phyloP scores from a whole-genome alignment of 2,113 vertebrate species.

The Esox niger region DNA sequence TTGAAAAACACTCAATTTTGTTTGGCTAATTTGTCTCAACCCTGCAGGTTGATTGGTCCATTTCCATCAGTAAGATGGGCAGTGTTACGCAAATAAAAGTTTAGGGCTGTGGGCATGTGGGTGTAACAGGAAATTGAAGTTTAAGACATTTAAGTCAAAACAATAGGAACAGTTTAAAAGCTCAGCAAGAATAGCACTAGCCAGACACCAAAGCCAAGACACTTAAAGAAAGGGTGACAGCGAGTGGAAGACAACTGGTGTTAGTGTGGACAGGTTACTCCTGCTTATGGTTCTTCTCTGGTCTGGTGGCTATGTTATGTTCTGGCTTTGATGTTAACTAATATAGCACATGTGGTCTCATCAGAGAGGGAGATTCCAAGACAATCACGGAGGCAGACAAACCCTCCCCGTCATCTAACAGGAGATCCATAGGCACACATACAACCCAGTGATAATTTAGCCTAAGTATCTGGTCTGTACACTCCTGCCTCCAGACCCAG shows the following conservation, averaged over 20 bases:
- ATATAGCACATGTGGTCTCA: not conserved
- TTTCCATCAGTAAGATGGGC: slow-evolving; percentile 5
- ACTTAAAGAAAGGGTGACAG: not conserved
- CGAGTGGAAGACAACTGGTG: not conserved
- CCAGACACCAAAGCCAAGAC: not conserved
- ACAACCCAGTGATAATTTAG: no score
- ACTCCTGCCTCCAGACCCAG: not conserved
- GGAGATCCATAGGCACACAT: not conserved
- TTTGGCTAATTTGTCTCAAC: slow-evolving; percentile 5
- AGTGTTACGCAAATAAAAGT: not conserved
- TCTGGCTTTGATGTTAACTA: not conserved
- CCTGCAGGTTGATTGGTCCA: slow-evolving; percentile 30
- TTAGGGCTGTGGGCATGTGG: not conserved
- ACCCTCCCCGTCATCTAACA: not conserved
- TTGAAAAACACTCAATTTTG: slow-evolving; percentile 21
- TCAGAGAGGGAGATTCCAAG: not conserved
- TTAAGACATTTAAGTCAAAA: not conserved
- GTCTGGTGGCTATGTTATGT: not conserved
- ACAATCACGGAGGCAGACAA: not conserved
- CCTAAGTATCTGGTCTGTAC: not conserved
- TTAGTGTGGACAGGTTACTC: not conserved
- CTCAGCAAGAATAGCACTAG: slow-evolving; percentile 4
- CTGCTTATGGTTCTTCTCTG: not conserved
- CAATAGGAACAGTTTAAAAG: not conserved
- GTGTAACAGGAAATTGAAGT: not conserved